Conservation (phyloP, 2,113 vertebrate genomes). For the Chaetops frenatus region DNA sequence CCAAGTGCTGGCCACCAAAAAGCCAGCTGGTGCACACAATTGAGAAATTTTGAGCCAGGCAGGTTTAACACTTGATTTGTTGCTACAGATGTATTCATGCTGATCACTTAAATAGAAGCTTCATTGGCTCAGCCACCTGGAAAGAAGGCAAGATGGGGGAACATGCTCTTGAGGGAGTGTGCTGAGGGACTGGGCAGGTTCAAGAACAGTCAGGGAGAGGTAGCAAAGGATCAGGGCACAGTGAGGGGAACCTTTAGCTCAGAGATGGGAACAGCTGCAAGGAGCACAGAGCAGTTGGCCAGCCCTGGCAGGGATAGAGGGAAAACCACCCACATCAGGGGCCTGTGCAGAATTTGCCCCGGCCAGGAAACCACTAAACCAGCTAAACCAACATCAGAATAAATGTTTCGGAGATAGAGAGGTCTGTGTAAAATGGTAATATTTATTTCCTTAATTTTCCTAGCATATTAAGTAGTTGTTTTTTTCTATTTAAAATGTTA, state of each 20-base stretch:
- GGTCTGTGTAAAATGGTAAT: not conserved
- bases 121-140: not conserved
- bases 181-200: not conserved
- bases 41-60: not conserved
- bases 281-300: not conserved
- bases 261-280: not conserved
- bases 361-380: not conserved
- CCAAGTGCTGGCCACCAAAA: not conserved
- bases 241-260: not conserved
- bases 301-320: not conserved
- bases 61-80: not conserved
- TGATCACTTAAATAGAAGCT: not conserved
- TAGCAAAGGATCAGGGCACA: not conserved
- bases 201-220: not conserved
- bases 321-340: not conserved
- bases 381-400: not conserved
- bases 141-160: not conserved
- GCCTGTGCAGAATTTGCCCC: not conserved
- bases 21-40: accelerated
- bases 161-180: not conserved
- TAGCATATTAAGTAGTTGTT: not conserved
- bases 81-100: not conserved
- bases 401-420: not conserved
- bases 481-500: not conserved
- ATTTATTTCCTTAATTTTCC: not conserved